A percentile compares a stretch with the other conserved stretches of the same genome.
Evolutionary conservation across 1,140 invertebrate species (phyloP).

Genomic region (Neodiprion lecontei): DNA sequence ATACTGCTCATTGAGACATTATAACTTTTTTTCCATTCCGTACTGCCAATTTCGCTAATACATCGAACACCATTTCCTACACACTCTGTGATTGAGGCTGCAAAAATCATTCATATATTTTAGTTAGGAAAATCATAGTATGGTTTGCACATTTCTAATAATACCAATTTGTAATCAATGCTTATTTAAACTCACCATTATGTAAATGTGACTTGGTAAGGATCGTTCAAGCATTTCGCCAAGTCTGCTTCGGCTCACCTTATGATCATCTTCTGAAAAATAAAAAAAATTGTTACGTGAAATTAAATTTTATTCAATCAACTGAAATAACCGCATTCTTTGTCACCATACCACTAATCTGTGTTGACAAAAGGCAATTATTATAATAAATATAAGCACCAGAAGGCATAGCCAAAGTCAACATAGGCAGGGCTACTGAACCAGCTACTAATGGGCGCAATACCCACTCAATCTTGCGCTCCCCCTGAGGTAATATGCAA

Average conservation of each 20-base stretch:
- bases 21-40: too few species aligned
- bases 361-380: conserved; percentile 1
- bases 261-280: conserved; percentile 53
- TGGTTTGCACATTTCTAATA: background rate
- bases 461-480: conserved; percentile 66
- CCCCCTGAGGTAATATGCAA: conserved; percentile 64
- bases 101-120: conserved; percentile 23
- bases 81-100: conserved; percentile 49
- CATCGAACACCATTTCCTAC: background rate
- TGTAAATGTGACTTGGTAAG: conserved; percentile 69
- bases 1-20: too few species aligned
- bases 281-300: conserved; percentile 2
- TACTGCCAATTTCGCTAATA: too few species aligned
- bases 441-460: conserved; percentile 68
- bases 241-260: conserved; percentile 53
- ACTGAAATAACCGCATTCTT: background rate
- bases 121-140: conserved; percentile 2
- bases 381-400: conserved; percentile 45
- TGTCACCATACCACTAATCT: background rate
- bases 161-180: conserved; percentile 24
- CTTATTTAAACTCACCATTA: conserved; percentile 59
- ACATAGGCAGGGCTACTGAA: conserved; percentile 65
- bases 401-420: conserved; percentile 57
- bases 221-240: conserved; percentile 65
- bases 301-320: conserved; percentile 8